These are phyloP conservation scores for Cheilosia impressa DNA, from an alignment of 2,888 invertebrate genomes.

Conservation along the genomic window DNA sequence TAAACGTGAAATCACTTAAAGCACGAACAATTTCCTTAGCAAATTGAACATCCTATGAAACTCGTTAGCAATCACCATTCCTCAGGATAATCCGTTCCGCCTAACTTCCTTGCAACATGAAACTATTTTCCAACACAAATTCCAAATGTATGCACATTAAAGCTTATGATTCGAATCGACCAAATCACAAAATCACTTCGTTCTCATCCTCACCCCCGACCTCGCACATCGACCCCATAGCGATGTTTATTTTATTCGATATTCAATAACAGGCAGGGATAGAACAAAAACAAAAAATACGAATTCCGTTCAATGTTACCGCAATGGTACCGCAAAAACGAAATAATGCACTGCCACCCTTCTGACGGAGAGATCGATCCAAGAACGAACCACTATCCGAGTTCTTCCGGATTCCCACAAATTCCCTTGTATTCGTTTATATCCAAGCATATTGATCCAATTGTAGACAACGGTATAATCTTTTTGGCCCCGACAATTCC, in stretches of 20 bases:
- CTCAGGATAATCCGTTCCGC: conserved; percentile 2
- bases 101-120: conserved; percentile 20
- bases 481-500: conserved; percentile 11
- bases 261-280: conserved; percentile 25
- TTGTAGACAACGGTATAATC: conserved; percentile 35
- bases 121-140: conserved; percentile 11
- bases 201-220: background rate
- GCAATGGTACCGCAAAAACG: conserved; percentile 26
- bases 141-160: conserved; percentile 44
- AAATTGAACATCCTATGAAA: too few relatives aligned
- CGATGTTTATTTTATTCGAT: conserved; percentile 55
- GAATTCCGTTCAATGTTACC: conserved; percentile 26
- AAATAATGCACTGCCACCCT: conserved; percentile 23
- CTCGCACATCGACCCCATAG: conserved; percentile 6
- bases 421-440: background rate
- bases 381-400: conserved; percentile 25
- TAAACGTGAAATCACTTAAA: too few relatives aligned
- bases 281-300: background rate
- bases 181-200: conserved; percentile 52
- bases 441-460: conserved; percentile 44
- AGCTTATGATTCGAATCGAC: conserved; percentile 51
- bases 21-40: too few relatives aligned
- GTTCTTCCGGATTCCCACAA: conserved; percentile 11
- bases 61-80: background rate
- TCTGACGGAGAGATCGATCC: background rate